Base-by-base conservation (phyloP, 2,797 vertebrate genomes). In the Tympanoctomys barrerae region DNA sequence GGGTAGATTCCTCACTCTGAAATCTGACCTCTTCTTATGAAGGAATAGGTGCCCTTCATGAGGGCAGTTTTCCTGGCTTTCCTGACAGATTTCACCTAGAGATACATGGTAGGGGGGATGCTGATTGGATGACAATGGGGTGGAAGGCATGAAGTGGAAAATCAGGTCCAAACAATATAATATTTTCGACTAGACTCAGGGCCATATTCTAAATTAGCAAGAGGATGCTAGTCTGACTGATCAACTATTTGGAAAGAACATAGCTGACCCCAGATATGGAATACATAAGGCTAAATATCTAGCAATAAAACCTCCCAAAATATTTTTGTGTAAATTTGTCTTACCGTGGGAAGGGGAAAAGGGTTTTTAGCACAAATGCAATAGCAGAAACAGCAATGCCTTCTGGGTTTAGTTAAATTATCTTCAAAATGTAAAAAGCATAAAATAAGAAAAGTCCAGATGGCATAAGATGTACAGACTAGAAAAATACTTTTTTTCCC, bases 131-230 rank as follows among this genome's bases (percentile, higher is more conserved):
- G 68, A 68, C 64, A 80, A 84, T 22, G 10, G 9, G 22, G 39
- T 62, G 14, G 3, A 31, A 75, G 16, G n/a, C 7, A 7, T 71
- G 18, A 93, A 73, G 42, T 13, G 77, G 75, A 88, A 81, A 83
- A 46, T 73, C 24, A 96, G 28, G 59, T 66, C 18, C 14, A 13
- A 33, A 39, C 64, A 64, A 33, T 33, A 2, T 22, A 71, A 90
- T 46, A 81, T 19, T 80, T 89, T 46, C 66, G 12, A 89, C 8
- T 59, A 66, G 52, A 81, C 52, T 52, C 66, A 91, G 36, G 52
- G 36, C 92, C 57, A 80, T 77, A 87, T 39, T 94, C 71, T 90
- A 75, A 85, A 79, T 84, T 12, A 22, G 59, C 84, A 64, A 86
- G 31, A 91, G 73, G 82, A 71, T n/a, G 10, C 9, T 70, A 7